Evolutionary conservation across 2,797 vertebrate genomes (phyloP), one percentile per base, ranked within the genome.

Genomic region (Chromobotia macracanthus): DNA sequence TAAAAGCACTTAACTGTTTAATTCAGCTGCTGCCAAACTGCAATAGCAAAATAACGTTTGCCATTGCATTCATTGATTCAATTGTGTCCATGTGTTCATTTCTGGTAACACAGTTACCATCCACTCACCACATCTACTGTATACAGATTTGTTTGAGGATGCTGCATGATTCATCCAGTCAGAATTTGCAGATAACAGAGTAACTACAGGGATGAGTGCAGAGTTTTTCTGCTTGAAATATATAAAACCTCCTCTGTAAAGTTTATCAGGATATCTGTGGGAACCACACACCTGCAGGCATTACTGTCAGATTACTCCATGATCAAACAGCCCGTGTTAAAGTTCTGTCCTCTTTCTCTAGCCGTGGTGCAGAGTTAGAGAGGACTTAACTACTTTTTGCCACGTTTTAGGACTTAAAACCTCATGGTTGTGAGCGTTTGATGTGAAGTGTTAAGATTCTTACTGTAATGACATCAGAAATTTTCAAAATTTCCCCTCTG

Each of bases 201-300:
- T 18, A 6, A 23, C 69, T 21, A 38, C 41, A 48, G 68, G 44
- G 38, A 78, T 51, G 16, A 83, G 69, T 53, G 21, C 38, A 41
- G 1, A 9, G 48, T 85, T 83, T 90, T 88, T 86, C 84, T 84
- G 87, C 88, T 89, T 81, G 69, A 90, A 89, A 90, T 86, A 81
- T 80, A 35, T 72, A 82, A 90, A 86, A 71, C 79, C 64, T 78
- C 53, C 7, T 21, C 65, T 79, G 38, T 85, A 76, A 84, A 84
- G 82, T 81, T 85, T 88, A 88, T 85, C 81, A 77, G 74, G 81
- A 82, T 86, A 85, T 55, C 77, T 79, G 82, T 10, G 51, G 67
- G 66, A 83, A 79, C 83, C 79, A 80, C 72, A 80, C 72, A 83
- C 82, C 77, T 53, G 72, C 69, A 65, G 72, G 84, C 80, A 85